Conservation (phyloP, 2,113 vertebrate species). For the Probosciger aterrimus region DNA sequence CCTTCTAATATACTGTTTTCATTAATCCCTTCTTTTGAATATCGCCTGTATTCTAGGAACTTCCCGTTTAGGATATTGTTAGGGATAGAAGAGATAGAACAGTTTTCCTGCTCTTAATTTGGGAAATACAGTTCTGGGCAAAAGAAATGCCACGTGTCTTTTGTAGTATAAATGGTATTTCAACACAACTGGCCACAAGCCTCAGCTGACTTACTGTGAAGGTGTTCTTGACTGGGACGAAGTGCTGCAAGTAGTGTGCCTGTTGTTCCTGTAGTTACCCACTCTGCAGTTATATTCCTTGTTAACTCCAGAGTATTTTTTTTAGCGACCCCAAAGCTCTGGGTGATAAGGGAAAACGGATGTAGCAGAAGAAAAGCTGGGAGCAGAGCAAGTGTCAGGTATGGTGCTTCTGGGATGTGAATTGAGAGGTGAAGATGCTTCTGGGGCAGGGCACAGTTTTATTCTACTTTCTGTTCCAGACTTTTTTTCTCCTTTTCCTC, state of each 20-base stretch:
- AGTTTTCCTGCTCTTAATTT: not conserved
- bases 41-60: not conserved
- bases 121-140: not conserved
- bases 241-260: not conserved
- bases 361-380: not conserved
- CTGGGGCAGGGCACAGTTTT: not conserved
- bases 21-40: not conserved
- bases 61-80: not conserved
- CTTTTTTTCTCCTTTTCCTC: not conserved
- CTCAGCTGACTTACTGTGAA: not conserved
- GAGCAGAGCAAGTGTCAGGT: not conserved
- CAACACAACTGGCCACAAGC: not conserved
- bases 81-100: not conserved
- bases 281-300: not conserved
- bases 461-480: not conserved
- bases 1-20: not conserved
- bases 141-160: not conserved
- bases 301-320: not conserved
- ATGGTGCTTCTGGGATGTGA: not conserved
- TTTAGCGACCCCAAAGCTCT: not conserved
- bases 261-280: not conserved
- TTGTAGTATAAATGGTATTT: not conserved
- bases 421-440: not conserved
- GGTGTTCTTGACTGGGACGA: rapidly evolving
- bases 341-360: not conserved